A percentile compares a stretch with the other conserved stretches of the same genome.
phyloP scores from a whole-genome alignment of 2,888 invertebrate species.

The Diarsia rubi region DNA sequence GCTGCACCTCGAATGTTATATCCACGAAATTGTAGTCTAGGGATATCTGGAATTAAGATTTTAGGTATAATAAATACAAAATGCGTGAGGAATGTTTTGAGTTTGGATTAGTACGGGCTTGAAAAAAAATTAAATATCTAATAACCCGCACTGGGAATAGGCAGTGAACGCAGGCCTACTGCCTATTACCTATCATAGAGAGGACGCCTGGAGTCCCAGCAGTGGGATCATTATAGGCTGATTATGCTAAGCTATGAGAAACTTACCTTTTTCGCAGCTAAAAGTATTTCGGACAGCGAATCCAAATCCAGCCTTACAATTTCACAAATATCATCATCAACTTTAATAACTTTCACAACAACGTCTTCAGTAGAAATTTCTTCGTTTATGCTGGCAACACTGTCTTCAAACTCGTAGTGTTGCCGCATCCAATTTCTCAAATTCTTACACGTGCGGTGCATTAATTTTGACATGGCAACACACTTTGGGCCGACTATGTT shows the following conservation, averaged over 20 bases:
- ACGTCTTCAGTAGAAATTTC: slow-evolving; percentile 67
- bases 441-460: slow-evolving; percentile 79
- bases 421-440: slow-evolving; percentile 82
- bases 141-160: too few relatives aligned
- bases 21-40: slow-evolving; percentile 86
- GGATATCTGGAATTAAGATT: slow-evolving; percentile 77
- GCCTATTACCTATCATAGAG: too few relatives aligned
- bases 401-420: slow-evolving; percentile 76
- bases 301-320: slow-evolving; percentile 81
- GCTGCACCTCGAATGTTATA: slow-evolving; percentile 83
- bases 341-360: slow-evolving; percentile 67
- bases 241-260: too few relatives aligned
- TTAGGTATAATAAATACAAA: not conserved
- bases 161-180: too few relatives aligned
- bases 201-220: too few relatives aligned
- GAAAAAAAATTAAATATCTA: too few relatives aligned
- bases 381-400: slow-evolving; percentile 70
- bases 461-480: slow-evolving; percentile 80
- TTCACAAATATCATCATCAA: slow-evolving; percentile 81
- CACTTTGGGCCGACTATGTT: slow-evolving; percentile 85
- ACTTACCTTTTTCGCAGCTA: slow-evolving; percentile 84
- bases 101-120: too few relatives aligned
- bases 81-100: too few relatives aligned
- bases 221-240: too few relatives aligned
- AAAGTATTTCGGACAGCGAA: slow-evolving; percentile 82